Evolutionary conservation across 2,797 vertebrate species (phyloP), one percentile per base, ranked within the genome.

Genomic region (Trematomus bernacchii): DNA sequence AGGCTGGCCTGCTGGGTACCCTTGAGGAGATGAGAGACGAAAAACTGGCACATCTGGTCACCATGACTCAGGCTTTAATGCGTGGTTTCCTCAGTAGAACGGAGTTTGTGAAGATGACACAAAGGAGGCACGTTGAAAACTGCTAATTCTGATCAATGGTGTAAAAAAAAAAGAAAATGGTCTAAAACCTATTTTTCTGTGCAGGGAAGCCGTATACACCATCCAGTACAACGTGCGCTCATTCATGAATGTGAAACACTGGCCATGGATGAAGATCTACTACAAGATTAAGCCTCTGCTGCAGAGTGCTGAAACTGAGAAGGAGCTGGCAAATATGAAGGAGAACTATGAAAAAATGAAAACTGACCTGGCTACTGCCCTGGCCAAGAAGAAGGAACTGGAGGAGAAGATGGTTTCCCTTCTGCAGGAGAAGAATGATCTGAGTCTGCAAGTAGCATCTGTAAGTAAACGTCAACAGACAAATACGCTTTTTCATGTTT

Each of bases 251-350:
- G n/a, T n/a, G n/a, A n/a, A n/a, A n/a, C 94, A 96, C 66, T 97
- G 97, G 97, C 96, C 97, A 67, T 98, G 97, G 97, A 97, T 97
- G 97, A 98, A 98, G 78, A 92, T 98, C 6, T 98, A 95, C 80
- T 98, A 97, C 92, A 98, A 98, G 93, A 97, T 98, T 89, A 98
- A 98, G 73, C 96, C 97, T 30, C 92, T 98, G 27, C 91, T 98
- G 59, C 95, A 95, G 93, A 97, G 95, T 42, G 96, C 96, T 3
- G 96, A 97, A 64, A 95, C 96, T 37, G 97, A 97, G 82, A 97
- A 97, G 73, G 97, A 97, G 27, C 94, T 97, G 92, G 91, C 93
- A 48, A n/a, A 80, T 76, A 97, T 97, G 95, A 97, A 98, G 73
- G 93, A 97, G 62, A 92, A 94, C 66, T 93, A 86, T 73, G 52